These are phyloP conservation scores for Triplophysa yarkandensis DNA, from an alignment of 2,797 vertebrate genomes.

Conservation along the genomic window DNA sequence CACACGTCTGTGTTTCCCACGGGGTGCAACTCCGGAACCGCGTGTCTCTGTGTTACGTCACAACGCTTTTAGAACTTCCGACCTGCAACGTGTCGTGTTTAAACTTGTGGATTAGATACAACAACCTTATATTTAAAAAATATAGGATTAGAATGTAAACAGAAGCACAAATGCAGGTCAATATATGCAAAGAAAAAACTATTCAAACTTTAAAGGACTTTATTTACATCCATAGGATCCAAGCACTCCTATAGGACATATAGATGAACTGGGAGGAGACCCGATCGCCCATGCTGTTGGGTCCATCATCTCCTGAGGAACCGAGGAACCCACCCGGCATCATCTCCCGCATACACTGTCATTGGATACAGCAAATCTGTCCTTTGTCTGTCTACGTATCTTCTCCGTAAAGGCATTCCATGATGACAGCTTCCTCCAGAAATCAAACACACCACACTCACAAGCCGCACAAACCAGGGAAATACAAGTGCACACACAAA, in stretches of 20 bases:
- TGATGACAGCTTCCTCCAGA: background rate
- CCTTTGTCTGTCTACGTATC: too few relatives aligned
- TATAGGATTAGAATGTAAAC: too few relatives aligned
- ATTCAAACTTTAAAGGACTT: too few relatives aligned
- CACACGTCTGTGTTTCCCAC: background rate
- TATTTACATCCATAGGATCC: too few relatives aligned
- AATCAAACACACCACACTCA: slow-evolving; percentile 30
- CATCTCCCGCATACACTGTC: background rate
- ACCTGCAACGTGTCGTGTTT: background rate
- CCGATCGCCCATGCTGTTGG: slow-evolving; percentile 1
- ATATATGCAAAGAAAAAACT: too few relatives aligned
- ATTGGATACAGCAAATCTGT: background rate
- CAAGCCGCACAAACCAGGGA: slow-evolving; percentile 30
- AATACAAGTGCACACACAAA: slow-evolving; percentile 25
- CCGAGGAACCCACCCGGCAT: slow-evolving; percentile 1
- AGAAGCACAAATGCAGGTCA: too few relatives aligned
- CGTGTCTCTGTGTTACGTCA: slow-evolving; percentile 4
- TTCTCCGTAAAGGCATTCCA: background rate
- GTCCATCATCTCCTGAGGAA: background rate
- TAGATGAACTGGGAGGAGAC: slow-evolving; percentile 12
- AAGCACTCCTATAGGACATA: too few relatives aligned
- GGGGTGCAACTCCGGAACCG: background rate
- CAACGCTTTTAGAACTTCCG: slow-evolving; percentile 13
- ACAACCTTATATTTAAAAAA: too few relatives aligned
- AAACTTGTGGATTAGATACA: too few relatives aligned